Base-by-base conservation (phyloP, 2,888 invertebrate genomes). In the Drosophila dives region DNA sequence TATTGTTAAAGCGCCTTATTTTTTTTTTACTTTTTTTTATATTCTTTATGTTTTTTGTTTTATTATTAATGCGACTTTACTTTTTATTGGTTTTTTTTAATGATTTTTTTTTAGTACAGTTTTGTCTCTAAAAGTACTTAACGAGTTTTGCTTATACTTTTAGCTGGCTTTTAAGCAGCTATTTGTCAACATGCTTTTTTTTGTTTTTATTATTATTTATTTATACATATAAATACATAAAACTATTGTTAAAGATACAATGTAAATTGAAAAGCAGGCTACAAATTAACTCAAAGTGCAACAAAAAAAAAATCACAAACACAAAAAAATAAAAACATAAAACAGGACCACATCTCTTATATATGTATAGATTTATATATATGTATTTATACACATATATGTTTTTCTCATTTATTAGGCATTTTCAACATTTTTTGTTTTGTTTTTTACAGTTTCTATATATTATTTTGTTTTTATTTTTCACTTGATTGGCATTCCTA, bases 171-270 rank as follows among this genome's bases (percentile, higher is more conserved):
- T 68, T 64, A 81, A 75, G 83, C 84, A 82, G 74, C 83, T 80
- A 67, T 67, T 58, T 61, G 72, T 89, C 71, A 88, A 86, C 89
- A 86, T 89, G 74, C 78, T 86, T 76, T 74, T 45, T 51, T 53
- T 61, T 71, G 45, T 71, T 64, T 73, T 20, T 36, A n/a, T n/a
- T 51, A 7, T 48, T 53, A 12, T 64, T 61, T 61, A 34, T 88
- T 88, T 88, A 77, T 83, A 88, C 89, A 88, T 75, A 88, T 85
- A 88, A 85, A 85, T 88, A 88, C 89, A 85, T 81, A 75, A 81
- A 86, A 88, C 78, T 88, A 85, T 73, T 75, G 74, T 88, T 83
- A 83, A 83, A 64, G 77, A 72, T 83, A 83, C 62, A 75, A 72
- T 71, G 51, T 59, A 56, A 76, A 64, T 70, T 77, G 70, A 68